phyloP scores from a whole-genome alignment of 1,140 invertebrate genomes.

The Drosophila ercepeae region DNA sequence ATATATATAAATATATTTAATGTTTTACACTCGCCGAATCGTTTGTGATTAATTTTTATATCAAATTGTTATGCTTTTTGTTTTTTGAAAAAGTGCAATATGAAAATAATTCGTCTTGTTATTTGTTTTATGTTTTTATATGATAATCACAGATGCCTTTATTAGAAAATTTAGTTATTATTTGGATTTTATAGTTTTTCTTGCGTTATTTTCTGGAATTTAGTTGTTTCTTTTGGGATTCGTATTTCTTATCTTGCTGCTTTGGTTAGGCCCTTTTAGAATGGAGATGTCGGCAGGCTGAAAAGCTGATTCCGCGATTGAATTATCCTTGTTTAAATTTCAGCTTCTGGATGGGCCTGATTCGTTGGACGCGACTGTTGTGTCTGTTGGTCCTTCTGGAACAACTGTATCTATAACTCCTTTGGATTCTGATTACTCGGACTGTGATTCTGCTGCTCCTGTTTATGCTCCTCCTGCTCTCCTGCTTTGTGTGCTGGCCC shows the following conservation, averaged over 20 bases:
- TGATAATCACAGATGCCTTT: slow-evolving; percentile 74
- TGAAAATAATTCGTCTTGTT: slow-evolving; percentile 65
- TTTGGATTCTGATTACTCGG: neutral
- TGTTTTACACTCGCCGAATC: slow-evolving; percentile 31
- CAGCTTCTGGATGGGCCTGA: neutral
- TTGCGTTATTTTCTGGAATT: slow-evolving; percentile 11
- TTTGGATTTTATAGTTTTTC: slow-evolving; percentile 33
- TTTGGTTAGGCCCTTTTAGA: slow-evolving; percentile 53
- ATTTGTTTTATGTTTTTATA: slow-evolving; percentile 54
- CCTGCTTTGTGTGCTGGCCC: slow-evolving; percentile 22
- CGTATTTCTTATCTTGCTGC: slow-evolving; percentile 6
- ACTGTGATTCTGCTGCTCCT: neutral
- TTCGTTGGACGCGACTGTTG: slow-evolving; percentile 40
- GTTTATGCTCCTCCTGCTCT: slow-evolving; percentile 8
- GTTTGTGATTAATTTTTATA: slow-evolving; percentile 16
- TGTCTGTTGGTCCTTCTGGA: neutral
- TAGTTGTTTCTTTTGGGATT: slow-evolving; percentile 5
- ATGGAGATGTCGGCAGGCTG: slow-evolving; percentile 62
- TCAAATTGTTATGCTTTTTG: slow-evolving; percentile 28
- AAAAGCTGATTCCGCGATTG: too few relatives aligned
- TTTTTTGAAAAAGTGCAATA: slow-evolving; percentile 63
- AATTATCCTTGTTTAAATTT: slow-evolving; percentile 10
- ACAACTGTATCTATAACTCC: neutral
- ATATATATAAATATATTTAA: slow-evolving; percentile 21
- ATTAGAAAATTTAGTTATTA: slow-evolving; percentile 46